Evolutionary conservation across 1,140 invertebrate species (phyloP).

Genomic region (Pentalonia nigronervosa): DNA sequence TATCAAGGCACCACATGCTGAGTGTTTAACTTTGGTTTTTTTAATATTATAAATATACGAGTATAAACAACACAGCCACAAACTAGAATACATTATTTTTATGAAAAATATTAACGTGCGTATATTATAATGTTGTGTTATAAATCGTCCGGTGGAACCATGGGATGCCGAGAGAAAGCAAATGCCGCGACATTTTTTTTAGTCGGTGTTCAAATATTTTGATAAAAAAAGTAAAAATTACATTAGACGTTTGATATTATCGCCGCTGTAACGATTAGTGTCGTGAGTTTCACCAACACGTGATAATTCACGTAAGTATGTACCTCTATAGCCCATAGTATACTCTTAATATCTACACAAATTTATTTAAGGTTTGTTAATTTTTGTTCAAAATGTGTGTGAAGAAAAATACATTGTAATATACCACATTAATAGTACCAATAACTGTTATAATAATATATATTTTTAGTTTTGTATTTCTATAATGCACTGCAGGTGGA

Average conservation of each 20-base stretch:
- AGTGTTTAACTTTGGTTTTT: constrained; percentile 31
- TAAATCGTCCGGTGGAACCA: constrained; percentile 8
- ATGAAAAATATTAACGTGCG: constrained; percentile 26
- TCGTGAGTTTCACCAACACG: not conserved
- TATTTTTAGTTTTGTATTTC: not conserved
- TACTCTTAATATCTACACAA: not conserved
- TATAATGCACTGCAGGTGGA: not conserved
- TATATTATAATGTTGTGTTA: not conserved
- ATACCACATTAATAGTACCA: not conserved
- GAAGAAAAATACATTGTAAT: not conserved
- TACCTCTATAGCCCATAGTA: no score
- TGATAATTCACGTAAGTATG: not conserved
- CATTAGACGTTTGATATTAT: not conserved
- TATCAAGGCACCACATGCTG: constrained; percentile 44
- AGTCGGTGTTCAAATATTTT: not conserved
- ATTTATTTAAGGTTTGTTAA: not conserved
- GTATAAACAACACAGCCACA: constrained; percentile 25
- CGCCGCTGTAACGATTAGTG: not conserved
- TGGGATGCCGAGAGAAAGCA: constrained; percentile 43
- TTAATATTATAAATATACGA: not conserved
- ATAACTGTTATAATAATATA: not conserved
- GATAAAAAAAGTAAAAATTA: not conserved
- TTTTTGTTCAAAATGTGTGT: not conserved
- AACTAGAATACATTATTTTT: constrained; percentile 48
- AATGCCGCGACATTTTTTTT: constrained; percentile 19